These are phyloP conservation scores for Zosterops borbonicus DNA, from an alignment of 2,113 vertebrate species.

Conservation along the genomic window DNA sequence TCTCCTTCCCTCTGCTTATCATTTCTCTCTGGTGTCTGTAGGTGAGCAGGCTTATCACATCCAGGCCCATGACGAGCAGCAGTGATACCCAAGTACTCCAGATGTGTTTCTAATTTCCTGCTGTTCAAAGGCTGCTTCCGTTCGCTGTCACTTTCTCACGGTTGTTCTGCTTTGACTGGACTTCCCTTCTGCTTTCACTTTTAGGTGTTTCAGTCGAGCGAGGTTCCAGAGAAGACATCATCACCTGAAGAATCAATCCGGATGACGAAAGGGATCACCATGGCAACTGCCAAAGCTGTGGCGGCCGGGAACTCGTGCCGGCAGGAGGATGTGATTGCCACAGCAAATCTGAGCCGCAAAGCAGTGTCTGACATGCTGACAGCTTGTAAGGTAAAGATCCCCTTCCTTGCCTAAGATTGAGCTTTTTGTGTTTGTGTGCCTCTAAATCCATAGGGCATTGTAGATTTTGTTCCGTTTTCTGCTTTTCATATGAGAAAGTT, in stretches of 20 bases:
- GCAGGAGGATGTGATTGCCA: slow-evolving; percentile 96
- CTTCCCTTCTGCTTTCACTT: slow-evolving; percentile 18
- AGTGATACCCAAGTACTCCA: not conserved
- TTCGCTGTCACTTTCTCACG: not conserved
- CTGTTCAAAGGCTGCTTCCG: not conserved
- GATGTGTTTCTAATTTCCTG: slow-evolving; percentile 47
- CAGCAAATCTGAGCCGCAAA: slow-evolving; percentile 97
- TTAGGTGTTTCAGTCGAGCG: slow-evolving; percentile 93
- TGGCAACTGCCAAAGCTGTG: slow-evolving; percentile 96
- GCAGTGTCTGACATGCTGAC: slow-evolving; percentile 93
- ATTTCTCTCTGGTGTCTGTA: not conserved
- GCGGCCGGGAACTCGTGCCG: slow-evolving; percentile 96
- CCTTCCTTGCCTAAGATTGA: not conserved
- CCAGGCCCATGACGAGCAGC: not conserved
- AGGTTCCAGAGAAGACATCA: slow-evolving; percentile 87
- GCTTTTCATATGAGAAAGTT: not conserved
- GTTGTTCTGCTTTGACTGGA: not conserved
- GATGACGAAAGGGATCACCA: slow-evolving; percentile 99
- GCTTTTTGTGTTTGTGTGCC: not conserved
- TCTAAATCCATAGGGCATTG: not conserved
- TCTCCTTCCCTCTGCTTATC: not conserved
- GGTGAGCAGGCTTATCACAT: not conserved
- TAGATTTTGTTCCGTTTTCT: not conserved
- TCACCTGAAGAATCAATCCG: slow-evolving; percentile 96
- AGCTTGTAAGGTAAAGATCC: slow-evolving; percentile 83